Conservation (phyloP, 2,113 vertebrate genomes). For the Crotalus tigris region DNA sequence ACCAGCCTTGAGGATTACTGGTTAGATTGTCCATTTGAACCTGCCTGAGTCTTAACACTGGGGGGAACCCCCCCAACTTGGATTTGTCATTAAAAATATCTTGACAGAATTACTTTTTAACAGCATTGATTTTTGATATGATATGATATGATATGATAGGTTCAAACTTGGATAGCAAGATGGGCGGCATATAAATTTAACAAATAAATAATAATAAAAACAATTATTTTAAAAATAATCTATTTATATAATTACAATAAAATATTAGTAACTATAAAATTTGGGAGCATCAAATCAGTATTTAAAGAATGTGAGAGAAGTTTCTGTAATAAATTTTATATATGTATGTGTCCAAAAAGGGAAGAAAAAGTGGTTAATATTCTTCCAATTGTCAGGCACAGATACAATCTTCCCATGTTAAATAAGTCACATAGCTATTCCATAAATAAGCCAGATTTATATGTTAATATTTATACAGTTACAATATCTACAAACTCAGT, state of each 20-base stretch:
- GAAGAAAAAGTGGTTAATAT: not conserved
- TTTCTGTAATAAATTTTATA: not conserved
- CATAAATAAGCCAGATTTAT: not conserved
- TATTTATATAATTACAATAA: not conserved
- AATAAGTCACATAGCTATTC: not conserved
- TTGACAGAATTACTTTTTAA: not conserved
- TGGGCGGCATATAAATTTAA: not conserved
- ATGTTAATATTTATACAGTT: not conserved
- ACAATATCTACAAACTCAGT: not conserved
- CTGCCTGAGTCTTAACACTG: not conserved
- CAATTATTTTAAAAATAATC: not conserved
- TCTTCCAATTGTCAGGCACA: not conserved
- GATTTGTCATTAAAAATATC: not conserved
- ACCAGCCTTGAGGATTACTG: not conserved
- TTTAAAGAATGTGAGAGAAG: not conserved
- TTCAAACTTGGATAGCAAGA: not conserved
- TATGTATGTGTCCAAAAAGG: not conserved
- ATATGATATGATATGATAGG: not conserved
- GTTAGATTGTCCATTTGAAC: not conserved
- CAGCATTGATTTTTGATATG: not conserved
- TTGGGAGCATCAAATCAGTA: not conserved
- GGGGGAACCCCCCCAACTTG: no score
- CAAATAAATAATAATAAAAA: not conserved
- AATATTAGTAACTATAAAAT: not conserved
- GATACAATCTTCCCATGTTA: not conserved